phyloP scores from a whole-genome alignment of 2,113 vertebrate genomes.

The Tragelaphus strepsiceros region DNA sequence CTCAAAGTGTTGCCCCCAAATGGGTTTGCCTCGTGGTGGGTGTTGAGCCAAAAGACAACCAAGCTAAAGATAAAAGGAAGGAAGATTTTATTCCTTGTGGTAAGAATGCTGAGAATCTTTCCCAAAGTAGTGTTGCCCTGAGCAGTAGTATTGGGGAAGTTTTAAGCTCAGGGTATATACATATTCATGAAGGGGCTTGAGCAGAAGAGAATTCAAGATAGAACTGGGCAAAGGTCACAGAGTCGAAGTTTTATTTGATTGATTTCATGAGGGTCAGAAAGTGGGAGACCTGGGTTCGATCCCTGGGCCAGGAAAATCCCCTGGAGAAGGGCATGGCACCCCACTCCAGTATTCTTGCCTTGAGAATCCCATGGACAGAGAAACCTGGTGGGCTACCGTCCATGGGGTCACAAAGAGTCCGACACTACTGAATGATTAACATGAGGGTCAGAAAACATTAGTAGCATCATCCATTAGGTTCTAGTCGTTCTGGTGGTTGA shows the following conservation, averaged over 20 bases:
- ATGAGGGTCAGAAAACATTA: neutral
- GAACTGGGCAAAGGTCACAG: neutral
- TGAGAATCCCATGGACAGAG: neutral
- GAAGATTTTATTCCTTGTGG: neutral
- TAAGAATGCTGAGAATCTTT: neutral
- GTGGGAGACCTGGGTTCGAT: neutral
- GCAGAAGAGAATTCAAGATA: neutral
- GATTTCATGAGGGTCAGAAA: neutral
- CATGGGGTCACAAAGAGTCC: neutral
- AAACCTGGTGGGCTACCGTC: neutral
- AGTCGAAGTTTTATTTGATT: neutral
- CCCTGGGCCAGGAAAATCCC: neutral
- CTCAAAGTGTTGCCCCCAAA: neutral
- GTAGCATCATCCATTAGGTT: rapidly evolving
- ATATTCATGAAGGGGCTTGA: neutral
- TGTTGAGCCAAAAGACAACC: neutral
- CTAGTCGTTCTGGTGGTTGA: neutral
- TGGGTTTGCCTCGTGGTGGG: neutral
- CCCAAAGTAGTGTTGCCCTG: neutral
- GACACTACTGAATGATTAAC: neutral
- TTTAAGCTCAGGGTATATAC: neutral
- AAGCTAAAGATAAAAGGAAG: neutral
- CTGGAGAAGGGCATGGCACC: neutral
- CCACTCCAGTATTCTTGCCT: neutral
- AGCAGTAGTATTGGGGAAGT: neutral